Conservation (phyloP, 2,888 invertebrate genomes). For the Drosophila cognata region DNA sequence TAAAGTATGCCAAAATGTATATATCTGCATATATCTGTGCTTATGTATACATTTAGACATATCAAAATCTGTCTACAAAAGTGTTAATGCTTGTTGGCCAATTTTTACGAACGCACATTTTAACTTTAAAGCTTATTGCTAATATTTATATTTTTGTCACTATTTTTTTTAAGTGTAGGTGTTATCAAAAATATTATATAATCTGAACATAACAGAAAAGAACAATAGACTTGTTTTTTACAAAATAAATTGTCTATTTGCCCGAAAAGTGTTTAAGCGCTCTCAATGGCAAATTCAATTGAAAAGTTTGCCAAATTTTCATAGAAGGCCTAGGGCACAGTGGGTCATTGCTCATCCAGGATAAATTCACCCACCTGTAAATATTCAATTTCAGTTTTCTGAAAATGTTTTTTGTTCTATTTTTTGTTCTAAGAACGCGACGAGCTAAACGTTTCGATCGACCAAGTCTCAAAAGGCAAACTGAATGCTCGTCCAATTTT, state of each 20-base stretch:
- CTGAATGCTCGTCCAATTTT: conserved; percentile 61
- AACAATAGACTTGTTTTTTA: conserved; percentile 53
- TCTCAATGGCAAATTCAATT: conserved; percentile 12
- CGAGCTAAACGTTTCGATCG: conserved; percentile 35
- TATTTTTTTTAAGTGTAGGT: conserved; percentile 18
- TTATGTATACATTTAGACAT: conserved; percentile 15
- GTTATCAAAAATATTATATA: conserved; percentile 62
- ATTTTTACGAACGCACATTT: conserved; percentile 31
- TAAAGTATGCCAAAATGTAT: conserved; percentile 28
- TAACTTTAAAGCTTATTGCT: neutral
- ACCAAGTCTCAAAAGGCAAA: conserved; percentile 47
- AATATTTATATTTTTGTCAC: conserved; percentile 44
- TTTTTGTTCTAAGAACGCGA: conserved; percentile 15
- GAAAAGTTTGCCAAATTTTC: conserved; percentile 2
- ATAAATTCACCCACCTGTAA: conserved; percentile 71
- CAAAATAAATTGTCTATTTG: conserved; percentile 19
- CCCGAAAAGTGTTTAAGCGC: conserved; percentile 1
- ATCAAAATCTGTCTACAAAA: conserved; percentile 12
- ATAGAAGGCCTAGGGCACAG: conserved; percentile 5
- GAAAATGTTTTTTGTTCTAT: conserved; percentile 25
- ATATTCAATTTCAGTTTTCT: conserved; percentile 51
- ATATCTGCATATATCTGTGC: conserved; percentile 19
- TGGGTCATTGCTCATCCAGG: conserved; percentile 20
- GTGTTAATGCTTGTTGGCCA: conserved; percentile 47
- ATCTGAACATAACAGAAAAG: conserved; percentile 48